A percentile compares a stretch with the other conserved stretches of the same genome.
Evolutionary conservation across 2,797 vertebrate genomes (phyloP).

Genomic region (Macropodus opercularis): DNA sequence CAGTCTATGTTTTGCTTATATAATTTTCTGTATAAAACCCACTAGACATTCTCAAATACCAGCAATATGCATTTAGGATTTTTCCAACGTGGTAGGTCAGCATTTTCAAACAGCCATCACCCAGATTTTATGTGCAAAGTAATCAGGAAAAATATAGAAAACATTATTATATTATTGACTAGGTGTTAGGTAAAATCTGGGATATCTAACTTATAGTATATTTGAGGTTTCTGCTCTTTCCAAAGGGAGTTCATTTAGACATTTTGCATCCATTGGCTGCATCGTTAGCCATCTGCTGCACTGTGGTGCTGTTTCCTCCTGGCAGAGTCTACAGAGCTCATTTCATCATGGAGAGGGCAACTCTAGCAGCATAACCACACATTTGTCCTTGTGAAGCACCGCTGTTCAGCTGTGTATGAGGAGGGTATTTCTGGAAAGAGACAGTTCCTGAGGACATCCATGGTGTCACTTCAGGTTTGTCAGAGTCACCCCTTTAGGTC

Average conservation of each 20-base stretch:
- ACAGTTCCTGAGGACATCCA: slow-evolving; percentile 61
- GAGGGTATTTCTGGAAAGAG: slow-evolving; percentile 55
- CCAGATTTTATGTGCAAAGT: no score
- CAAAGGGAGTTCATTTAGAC: slow-evolving; percentile 2
- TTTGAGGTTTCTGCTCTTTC: slow-evolving; percentile 6
- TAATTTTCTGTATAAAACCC: neutral
- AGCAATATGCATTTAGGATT: neutral
- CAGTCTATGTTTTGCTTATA: neutral
- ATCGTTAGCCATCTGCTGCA: slow-evolving; percentile 47
- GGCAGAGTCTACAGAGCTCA: slow-evolving; percentile 21
- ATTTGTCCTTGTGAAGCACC: slow-evolving; percentile 63
- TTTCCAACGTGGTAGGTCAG: neutral
- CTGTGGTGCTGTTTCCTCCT: slow-evolving; percentile 37
- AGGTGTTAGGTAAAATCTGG: neutral
- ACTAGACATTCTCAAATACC: neutral
- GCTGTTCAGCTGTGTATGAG: slow-evolving; percentile 31
- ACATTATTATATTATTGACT: neutral
- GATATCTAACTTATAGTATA: neutral
- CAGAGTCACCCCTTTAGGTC: slow-evolving; percentile 56
- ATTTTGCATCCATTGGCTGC: slow-evolving; percentile 21
- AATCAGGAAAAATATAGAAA: slow-evolving; percentile 1
- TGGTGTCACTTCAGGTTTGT: slow-evolving; percentile 74
- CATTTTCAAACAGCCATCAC: neutral
- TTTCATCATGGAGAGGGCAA: slow-evolving; percentile 37
- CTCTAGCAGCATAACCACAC: slow-evolving; percentile 22